Evolutionary conservation across 2,797 vertebrate species (phyloP).

Genomic region (Parambassis ranga): DNA sequence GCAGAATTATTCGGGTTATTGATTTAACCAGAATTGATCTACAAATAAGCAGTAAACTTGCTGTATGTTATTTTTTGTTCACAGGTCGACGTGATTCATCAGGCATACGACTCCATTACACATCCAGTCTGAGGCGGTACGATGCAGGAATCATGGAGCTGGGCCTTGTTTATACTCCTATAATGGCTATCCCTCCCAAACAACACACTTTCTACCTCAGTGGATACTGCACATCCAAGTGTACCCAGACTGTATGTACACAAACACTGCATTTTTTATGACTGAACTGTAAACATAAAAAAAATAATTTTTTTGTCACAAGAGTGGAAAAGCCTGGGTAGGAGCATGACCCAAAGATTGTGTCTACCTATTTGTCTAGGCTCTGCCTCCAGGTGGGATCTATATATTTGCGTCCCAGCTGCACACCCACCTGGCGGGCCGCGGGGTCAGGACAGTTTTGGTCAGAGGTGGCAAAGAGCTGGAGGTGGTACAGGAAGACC

Average conservation of each 20-base stretch:
- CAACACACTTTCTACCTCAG: slow-evolving; percentile 83
- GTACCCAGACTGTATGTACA: slow-evolving; percentile 86
- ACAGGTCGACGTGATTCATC: slow-evolving; percentile 87
- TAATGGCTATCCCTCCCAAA: slow-evolving; percentile 92
- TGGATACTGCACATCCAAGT: slow-evolving; percentile 92
- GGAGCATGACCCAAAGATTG: background rate
- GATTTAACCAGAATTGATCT: background rate
- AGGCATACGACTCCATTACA: slow-evolving; percentile 91
- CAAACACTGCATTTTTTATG: background rate
- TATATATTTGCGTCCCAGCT: slow-evolving; percentile 95
- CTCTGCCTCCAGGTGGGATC: slow-evolving; percentile 86
- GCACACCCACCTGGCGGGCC: slow-evolving; percentile 93
- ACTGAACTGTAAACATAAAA: too few species aligned
- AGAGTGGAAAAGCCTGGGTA: background rate
- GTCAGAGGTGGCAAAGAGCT: slow-evolving; percentile 80
- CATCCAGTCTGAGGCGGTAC: slow-evolving; percentile 78
- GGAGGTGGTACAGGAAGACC: slow-evolving; percentile 89
- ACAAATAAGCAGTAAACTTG: background rate
- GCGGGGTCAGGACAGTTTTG: slow-evolving; percentile 85
- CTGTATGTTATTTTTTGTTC: background rate
- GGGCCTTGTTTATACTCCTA: slow-evolving; percentile 92
- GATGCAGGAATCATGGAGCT: slow-evolving; percentile 96
- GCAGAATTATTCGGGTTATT: background rate
- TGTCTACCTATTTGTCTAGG: slow-evolving; percentile 70
- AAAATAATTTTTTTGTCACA: background rate